phyloP scores from a whole-genome alignment of 2,797 vertebrate species.

The Pangasius djambal region DNA sequence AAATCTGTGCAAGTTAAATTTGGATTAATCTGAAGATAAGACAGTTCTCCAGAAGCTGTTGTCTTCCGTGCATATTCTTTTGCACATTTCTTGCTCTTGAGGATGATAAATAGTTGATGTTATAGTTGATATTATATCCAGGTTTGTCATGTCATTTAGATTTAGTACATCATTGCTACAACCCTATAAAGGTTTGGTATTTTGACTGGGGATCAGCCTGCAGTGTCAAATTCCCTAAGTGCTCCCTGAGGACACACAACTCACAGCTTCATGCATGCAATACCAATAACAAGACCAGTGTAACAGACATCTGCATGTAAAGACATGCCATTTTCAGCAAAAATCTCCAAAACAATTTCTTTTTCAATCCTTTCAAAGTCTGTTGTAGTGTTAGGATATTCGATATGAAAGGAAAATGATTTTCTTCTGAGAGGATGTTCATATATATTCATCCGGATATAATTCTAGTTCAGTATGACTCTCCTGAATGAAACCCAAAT shows the following conservation, averaged over 20 bases:
- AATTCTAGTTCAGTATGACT: background rate
- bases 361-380: background rate
- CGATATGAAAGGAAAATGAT: background rate
- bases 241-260: slow-evolving; percentile 29
- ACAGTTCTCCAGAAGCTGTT: background rate
- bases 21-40: background rate
- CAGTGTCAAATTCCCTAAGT: slow-evolving; percentile 34
- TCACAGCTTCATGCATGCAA: slow-evolving; percentile 44
- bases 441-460: background rate
- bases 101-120: background rate
- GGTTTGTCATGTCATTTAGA: background rate
- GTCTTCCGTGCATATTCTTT: background rate
- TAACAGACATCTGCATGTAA: slow-evolving; percentile 28
- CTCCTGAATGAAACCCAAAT: background rate
- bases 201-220: slow-evolving; percentile 29
- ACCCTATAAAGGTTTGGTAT: slow-evolving; percentile 22
- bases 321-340: slow-evolving; percentile 13
- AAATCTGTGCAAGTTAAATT: background rate
- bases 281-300: slow-evolving; percentile 40
- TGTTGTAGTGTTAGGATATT: background rate
- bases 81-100: background rate
- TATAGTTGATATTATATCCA: background rate
- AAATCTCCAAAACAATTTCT: background rate
- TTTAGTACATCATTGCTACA: background rate
- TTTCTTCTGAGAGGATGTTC: background rate